Evolutionary conservation across 1,140 invertebrate species (phyloP), one percentile per base, ranked within the genome.

Genomic region (Nasonia longicornis): DNA sequence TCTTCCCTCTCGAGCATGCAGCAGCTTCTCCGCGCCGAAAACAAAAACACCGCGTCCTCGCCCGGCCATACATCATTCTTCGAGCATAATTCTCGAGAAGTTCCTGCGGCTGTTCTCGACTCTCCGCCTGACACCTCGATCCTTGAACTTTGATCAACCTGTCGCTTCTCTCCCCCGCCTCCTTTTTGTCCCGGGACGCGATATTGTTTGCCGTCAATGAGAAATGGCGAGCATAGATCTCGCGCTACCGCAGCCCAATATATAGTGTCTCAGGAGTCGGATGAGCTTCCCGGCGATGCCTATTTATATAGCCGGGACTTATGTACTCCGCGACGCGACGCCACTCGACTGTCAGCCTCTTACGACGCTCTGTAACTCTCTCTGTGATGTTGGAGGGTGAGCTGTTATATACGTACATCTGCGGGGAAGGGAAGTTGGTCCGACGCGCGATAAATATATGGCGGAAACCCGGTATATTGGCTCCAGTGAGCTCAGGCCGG

Each of bases 221-320:
- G 88, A 89, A 89, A 89, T 88, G 86, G 84, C 75, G 42, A 80
- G 71, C 87, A 88, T 89, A 88, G 86, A 88, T 89, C 87, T 83
- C 87, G 84, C 86, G 63, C 72, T 29, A 22, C 76, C 64, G 29
- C 70, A 45, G 70, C 31, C 3, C 31, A 35, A 3, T 3, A 6
- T 35, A 35, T 8, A 22, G 70, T 35, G 83, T 58, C 52, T 58
- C n/a, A 58, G 52, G 52, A 58, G 52, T 58, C 52, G 52, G 52
- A 58, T 58, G 52, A 58, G 52, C 52, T 20, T 16, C 52, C 16
- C 20, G 52, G 16, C 52, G 52, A 85, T 85, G 84, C 85, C 84
- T 87, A 88, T 88, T 88, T 88, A 84, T 88, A 87, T 42, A 42
- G 67, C 48, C 52, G 66, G 20, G 45, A 70, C 79, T 76, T 63